These are phyloP conservation scores for Channa argus DNA, from an alignment of 2,113 vertebrate species.

Conservation along the genomic window DNA sequence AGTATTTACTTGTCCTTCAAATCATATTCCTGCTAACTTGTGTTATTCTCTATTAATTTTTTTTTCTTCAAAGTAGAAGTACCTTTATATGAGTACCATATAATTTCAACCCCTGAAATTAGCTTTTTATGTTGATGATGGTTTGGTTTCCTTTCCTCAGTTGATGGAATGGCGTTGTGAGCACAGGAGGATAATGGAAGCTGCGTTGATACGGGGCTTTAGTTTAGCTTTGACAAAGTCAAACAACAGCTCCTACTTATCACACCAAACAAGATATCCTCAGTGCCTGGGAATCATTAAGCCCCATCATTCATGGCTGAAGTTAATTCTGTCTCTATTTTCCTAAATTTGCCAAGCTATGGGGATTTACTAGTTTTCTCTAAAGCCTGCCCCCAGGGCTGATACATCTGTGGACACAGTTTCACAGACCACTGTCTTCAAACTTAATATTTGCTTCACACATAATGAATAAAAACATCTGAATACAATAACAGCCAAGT, in stretches of 20 bases:
- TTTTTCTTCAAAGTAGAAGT: neutral
- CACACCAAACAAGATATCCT: constrained; percentile 68
- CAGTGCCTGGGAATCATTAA: constrained; percentile 68
- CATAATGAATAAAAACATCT: neutral
- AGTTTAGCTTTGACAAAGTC: constrained; percentile 67
- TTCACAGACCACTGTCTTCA: constrained; percentile 15
- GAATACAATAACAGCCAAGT: constrained; percentile 4
- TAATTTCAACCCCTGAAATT: constrained; percentile 18
- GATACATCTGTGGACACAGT: constrained; percentile 30
- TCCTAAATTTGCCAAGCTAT: constrained; percentile 62
- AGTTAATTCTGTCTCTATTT: constrained; percentile 69
- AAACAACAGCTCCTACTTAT: constrained; percentile 75
- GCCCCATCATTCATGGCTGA: constrained; percentile 68
- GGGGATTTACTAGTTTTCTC: constrained; percentile 59
- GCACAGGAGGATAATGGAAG: constrained; percentile 62
- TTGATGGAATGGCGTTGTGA: constrained; percentile 60
- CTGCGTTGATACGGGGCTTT: constrained; percentile 61
- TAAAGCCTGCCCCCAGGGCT: constrained; percentile 40
- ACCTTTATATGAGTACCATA: neutral
- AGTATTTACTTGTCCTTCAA: neutral
- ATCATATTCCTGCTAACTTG: neutral
- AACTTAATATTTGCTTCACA: constrained; percentile 7
- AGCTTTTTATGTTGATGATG: constrained; percentile 36
- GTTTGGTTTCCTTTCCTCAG: constrained; percentile 32
- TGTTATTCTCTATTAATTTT: neutral